Evolutionary conservation across 2,113 vertebrate genomes (phyloP), one percentile per base, ranked within the genome.

Genomic region (Malurus melanocephalus): DNA sequence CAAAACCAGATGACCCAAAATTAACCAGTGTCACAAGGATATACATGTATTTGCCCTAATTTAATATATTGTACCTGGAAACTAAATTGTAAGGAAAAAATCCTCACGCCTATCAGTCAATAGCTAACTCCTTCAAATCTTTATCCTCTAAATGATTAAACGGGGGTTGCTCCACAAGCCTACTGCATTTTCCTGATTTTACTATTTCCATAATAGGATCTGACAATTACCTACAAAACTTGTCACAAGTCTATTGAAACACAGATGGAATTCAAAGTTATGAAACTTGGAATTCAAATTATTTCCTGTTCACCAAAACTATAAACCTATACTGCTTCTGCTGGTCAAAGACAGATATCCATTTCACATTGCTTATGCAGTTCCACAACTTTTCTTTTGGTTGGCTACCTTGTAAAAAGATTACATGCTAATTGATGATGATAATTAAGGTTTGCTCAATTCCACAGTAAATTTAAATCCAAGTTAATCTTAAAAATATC

Each of bases 401-500:
- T 22, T 46, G 26, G 26, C 51, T 66, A 67, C 26, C 81, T 88
- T 3, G 13, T 35, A 75, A 87, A 87, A 92, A 65, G 32, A 78
- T 75, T 74, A 84, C 17, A 62, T 10, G 75, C 92, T 96, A 96
- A 96, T 96, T 96, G 95, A 96, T 96, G 95, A 94, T 65, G 94
- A 95, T 95, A 95, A 96, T 95, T 94, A 91, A 95, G 94, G 94
- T 93, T 95, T 94, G 82, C 95, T 93, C 95, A 90, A 93, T 95
- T 96, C 94, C 95, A 95, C 93, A 86, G 95, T 96, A 96, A 96
- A 96, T 96, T 92, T 94, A 80, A 86, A 86, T 55, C 46, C n/a
- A 46, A 80, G 38, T 87, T 89, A 83, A 89, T 28, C 30, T 69
- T 46, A 52, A 88, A 93, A 33, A 78, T 80, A 94, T 51, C 73